Conservation (phyloP, 1,140 invertebrate genomes). For the Drosophila asahinai region DNA sequence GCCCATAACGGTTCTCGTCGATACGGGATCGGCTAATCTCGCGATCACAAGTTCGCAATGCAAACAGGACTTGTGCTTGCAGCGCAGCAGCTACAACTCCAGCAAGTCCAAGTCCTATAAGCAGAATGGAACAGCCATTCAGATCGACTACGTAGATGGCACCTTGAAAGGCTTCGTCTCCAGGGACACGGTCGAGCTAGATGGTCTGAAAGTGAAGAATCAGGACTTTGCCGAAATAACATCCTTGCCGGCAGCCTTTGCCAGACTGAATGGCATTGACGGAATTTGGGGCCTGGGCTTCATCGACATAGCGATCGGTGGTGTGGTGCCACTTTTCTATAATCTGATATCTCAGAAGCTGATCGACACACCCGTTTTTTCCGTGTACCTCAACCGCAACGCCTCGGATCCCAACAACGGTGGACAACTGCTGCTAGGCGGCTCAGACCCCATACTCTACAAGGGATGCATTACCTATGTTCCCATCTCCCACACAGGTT, state of each 20-base stretch:
- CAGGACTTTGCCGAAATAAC: constrained; percentile 99
- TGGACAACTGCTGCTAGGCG: constrained; percentile 96
- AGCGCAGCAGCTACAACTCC: constrained; percentile 97
- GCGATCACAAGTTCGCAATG: constrained; percentile 99
- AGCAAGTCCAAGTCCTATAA: constrained; percentile 92
- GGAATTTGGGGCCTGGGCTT: constrained; percentile 97
- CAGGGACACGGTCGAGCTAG: constrained; percentile 91
- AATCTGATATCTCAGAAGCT: constrained; percentile 95
- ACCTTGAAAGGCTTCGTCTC: constrained; percentile 93
- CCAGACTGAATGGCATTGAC: constrained; percentile 92
- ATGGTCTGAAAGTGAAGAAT: constrained; percentile 88
- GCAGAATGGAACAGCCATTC: constrained; percentile 95
- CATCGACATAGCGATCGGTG: constrained; percentile 93
- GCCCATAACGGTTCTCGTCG: constrained; percentile 97
- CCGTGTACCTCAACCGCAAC: constrained; percentile 94
- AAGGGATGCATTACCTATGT: constrained; percentile 95
- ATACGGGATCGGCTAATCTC: constrained; percentile 98
- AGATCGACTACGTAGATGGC: constrained; percentile 93
- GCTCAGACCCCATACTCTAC: constrained; percentile 95
- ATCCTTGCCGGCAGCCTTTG: constrained; percentile 94
- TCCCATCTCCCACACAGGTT: constrained; percentile 92
- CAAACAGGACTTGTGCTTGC: constrained; percentile 89
- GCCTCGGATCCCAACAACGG: constrained; percentile 88
- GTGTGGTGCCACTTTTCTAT: constrained; percentile 96
- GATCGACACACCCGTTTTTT: constrained; percentile 93